phyloP scores from a whole-genome alignment of 2,113 vertebrate species.

The Oxyruncus cristatus region DNA sequence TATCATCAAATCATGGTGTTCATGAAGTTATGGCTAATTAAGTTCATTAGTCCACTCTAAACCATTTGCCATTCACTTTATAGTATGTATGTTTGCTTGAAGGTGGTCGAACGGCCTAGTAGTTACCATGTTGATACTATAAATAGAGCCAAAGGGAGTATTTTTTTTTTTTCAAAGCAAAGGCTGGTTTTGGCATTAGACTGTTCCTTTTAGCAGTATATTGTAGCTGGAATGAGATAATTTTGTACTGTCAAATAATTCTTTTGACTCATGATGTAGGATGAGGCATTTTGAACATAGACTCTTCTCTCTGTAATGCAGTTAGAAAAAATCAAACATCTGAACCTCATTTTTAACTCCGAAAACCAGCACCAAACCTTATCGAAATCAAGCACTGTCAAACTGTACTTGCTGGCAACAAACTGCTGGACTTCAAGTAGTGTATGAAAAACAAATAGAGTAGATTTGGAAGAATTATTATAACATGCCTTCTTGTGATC shows the following conservation, averaged over 20 bases:
- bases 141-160: neutral
- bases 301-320: neutral
- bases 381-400: neutral
- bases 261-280: neutral
- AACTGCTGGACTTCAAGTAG: neutral
- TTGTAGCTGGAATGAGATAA: slow-evolving; percentile 7
- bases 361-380: neutral
- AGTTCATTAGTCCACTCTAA: neutral
- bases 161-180: neutral
- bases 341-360: neutral
- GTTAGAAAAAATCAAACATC: neutral
- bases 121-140: neutral
- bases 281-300: slow-evolving; percentile 8
- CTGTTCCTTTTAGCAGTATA: neutral
- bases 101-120: neutral
- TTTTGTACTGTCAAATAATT: neutral
- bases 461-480: neutral
- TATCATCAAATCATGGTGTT: neutral
- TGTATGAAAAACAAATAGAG: neutral
- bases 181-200: neutral
- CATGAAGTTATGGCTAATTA: neutral
- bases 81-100: neutral
- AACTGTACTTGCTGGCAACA: neutral
- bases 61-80: neutral
- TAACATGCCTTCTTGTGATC: neutral